Evolutionary conservation across 2,797 vertebrate genomes (phyloP).

Genomic region (Rhinella marina): DNA sequence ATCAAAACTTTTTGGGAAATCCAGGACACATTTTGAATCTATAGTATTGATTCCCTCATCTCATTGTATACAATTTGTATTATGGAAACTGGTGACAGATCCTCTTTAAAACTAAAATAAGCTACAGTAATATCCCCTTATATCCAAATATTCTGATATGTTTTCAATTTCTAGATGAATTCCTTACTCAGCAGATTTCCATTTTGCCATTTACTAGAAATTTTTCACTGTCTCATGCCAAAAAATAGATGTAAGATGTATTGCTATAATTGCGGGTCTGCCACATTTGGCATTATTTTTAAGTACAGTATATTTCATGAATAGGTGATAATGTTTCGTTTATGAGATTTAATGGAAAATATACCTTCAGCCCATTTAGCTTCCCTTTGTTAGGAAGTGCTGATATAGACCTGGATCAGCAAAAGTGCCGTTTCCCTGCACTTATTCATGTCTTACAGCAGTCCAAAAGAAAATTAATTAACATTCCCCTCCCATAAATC

Average conservation of each 20-base stretch:
- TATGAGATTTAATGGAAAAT: conserved; percentile 70
- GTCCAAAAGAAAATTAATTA: conserved; percentile 83
- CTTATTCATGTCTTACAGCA: conserved; percentile 74
- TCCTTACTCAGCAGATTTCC: conserved; percentile 36
- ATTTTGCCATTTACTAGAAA: conserved; percentile 29
- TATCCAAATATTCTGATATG: not conserved
- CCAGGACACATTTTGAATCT: too few relatives aligned
- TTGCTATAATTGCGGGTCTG: conserved; percentile 64
- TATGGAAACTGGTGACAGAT: too few relatives aligned
- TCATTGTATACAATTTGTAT: too few relatives aligned
- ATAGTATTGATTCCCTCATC: too few relatives aligned
- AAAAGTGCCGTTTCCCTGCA: conserved; percentile 75
- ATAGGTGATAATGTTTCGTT: conserved; percentile 69
- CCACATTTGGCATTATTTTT: conserved; percentile 64
- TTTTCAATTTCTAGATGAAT: not conserved
- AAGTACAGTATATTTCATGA: conserved; percentile 62
- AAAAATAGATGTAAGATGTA: conserved; percentile 64
- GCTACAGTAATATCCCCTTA: too few relatives aligned
- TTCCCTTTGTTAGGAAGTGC: conserved; percentile 73
- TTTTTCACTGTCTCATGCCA: conserved; percentile 64
- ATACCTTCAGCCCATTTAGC: conserved; percentile 71
- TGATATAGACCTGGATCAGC: conserved; percentile 73
- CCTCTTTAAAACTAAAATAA: too few relatives aligned
- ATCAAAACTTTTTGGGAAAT: too few relatives aligned
- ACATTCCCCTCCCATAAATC: conserved; percentile 77